These are phyloP conservation scores for Melikaiella ostensackeni DNA, from an alignment of 2,888 invertebrate species.

Conservation along the genomic window DNA sequence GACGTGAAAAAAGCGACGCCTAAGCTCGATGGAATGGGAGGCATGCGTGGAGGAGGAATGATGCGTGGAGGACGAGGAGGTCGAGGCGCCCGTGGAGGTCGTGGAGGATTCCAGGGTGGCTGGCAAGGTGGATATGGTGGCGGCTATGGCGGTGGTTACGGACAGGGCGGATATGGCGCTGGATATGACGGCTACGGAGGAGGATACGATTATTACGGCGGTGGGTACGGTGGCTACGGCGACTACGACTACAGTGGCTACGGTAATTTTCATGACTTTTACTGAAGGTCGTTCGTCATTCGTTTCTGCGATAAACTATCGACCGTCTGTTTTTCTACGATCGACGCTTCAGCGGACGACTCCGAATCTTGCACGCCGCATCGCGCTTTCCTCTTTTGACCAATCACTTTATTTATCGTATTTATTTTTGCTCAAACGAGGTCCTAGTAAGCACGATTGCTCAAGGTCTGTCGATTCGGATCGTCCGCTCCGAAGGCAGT, in stretches of 20 bases:
- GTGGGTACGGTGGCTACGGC: conserved; percentile 80
- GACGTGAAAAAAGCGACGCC: conserved; percentile 98
- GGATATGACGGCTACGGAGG: conserved; percentile 88
- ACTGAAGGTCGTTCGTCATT: conserved; percentile 40
- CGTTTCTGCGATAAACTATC: conserved; percentile 41
- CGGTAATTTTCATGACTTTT: conserved; percentile 79
- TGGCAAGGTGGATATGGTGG: conserved; percentile 83
- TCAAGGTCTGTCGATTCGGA: conserved; percentile 42
- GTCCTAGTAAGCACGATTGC: conserved; percentile 14
- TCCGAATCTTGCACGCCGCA: conserved; percentile 28
- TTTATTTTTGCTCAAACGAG: conserved; percentile 38
- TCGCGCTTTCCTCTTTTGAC: conserved; percentile 39
- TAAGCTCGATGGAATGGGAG: conserved; percentile 87
- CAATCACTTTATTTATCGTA: conserved; percentile 24
- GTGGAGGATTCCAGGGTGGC: conserved; percentile 77
- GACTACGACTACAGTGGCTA: conserved; percentile 89
- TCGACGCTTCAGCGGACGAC: conserved; percentile 31
- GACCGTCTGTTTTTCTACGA: conserved; percentile 35
- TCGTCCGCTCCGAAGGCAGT: conserved; percentile 54
- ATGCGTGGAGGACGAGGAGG: conserved; percentile 83
- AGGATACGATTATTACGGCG: conserved; percentile 81
- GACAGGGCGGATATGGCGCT: conserved; percentile 83
- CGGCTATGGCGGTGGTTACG: conserved; percentile 81
- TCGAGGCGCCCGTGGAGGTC: conserved; percentile 80
- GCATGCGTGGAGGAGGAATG: conserved; percentile 78